Base-by-base conservation (phyloP, 2,797 vertebrate genomes). In the Pempheris klunzingeri region DNA sequence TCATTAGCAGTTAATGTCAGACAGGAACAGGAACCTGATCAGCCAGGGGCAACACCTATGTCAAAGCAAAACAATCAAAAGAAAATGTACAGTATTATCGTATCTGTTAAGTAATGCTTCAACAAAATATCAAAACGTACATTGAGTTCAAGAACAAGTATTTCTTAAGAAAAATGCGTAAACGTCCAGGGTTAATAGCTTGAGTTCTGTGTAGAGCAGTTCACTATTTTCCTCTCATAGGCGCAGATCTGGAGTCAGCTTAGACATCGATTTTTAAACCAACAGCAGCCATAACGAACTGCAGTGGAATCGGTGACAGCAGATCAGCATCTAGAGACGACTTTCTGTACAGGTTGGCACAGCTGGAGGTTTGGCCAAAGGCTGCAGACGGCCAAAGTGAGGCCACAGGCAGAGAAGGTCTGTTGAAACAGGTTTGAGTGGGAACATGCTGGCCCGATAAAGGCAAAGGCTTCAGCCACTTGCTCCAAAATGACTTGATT, bases 281-380 rank as follows among this genome's bases (percentile, higher is more conserved):
- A 36, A 36, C 46, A 22, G 64, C 74, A 66, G 78, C 75, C 43
- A 18, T 44, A 55, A 17, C 20, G 26, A 77, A 41, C 77, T 36
- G 62, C 82, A 44, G 78, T 30, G 59, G 76, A 54, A 82, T 58
- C 62, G 26, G 47, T 65, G 86, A 90, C 82, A n/a, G 69, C 86
- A 86, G 89, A 90, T 89, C 85, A 14, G 84, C 85, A 87, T 71
- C 84, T 85, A 85, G 78, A 84, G 79, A 69, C n/a, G 55, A 76
- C 71, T 84, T 77, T 86, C 87, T 90, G 80, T 83, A 90, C 91
- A 89, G 83, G 69, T 87, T 87, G 92, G 92, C 92, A 93, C 90
- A 92, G 91, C 90, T 92, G 89, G 87, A 89, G 84, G 85, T 90
- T 89, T 83, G 90, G 91, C 90, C 90, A 74, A 74, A 90, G 90